A percentile compares a stretch with the other conserved stretches of the same genome.
Evolutionary conservation across 1,140 invertebrate species (phyloP).

Genomic region (Pseudobourletiella spinata): DNA sequence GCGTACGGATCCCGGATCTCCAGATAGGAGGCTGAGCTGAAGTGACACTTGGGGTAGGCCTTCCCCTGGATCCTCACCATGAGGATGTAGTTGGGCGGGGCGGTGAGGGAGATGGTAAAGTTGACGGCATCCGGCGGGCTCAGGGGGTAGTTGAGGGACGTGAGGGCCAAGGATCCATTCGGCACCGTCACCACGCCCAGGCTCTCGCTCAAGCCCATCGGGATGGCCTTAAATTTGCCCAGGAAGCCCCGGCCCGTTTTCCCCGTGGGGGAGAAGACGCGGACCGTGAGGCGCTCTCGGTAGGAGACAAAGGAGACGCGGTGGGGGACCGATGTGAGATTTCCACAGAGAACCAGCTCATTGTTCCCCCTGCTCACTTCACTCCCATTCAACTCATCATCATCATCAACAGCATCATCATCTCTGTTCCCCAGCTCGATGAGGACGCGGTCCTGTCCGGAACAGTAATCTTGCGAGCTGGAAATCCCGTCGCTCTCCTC

Average conservation of each 20-base stretch:
- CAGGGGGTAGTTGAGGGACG: constrained; percentile 48
- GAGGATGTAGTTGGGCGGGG: constrained; percentile 50
- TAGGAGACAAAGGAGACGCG: constrained; percentile 48
- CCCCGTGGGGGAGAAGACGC: constrained; percentile 38
- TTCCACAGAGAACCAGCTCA: constrained; percentile 33
- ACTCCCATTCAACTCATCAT: constrained; percentile 37
- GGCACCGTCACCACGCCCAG: constrained; percentile 17
- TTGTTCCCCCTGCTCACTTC: neutral
- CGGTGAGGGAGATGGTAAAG: constrained; percentile 48
- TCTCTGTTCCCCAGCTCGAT: constrained; percentile 49
- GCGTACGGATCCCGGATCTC: constrained; percentile 57
- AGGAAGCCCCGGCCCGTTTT: constrained; percentile 29
- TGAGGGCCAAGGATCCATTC: constrained; percentile 26
- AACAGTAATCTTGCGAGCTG: constrained; percentile 11
- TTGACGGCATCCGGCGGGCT: constrained; percentile 44
- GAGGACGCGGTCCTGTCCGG: constrained; percentile 40
- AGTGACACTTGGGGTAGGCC: constrained; percentile 21
- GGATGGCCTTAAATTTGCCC: constrained; percentile 31
- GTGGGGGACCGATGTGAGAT: constrained; percentile 22
- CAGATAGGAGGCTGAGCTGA: constrained; percentile 41
- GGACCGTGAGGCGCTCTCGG: constrained; percentile 48
- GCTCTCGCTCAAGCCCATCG: constrained; percentile 16
- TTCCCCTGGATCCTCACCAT: constrained; percentile 28
- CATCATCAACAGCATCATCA: constrained; percentile 42
- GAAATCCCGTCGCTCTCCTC: neutral